A percentile compares a stretch with the other conserved stretches of the same genome.
These are phyloP conservation scores for Opisthocomus hoazin DNA, from an alignment of 2,113 vertebrate genomes.

Conservation along the genomic window DNA sequence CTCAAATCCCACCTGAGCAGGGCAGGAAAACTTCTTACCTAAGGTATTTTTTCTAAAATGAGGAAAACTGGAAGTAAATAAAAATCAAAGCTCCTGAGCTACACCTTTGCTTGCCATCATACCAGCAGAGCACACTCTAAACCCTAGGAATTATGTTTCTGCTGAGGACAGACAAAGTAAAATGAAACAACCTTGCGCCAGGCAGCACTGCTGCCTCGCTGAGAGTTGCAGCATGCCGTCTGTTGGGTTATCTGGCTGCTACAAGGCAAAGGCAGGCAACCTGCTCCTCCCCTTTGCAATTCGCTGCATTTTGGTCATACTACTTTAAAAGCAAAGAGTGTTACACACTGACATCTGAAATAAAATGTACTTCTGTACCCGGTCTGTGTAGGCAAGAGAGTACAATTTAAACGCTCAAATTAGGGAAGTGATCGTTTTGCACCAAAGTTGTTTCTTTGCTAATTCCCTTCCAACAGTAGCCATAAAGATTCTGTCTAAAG, in stretches of 20 bases:
- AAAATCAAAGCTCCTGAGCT: background rate
- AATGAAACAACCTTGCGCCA: background rate
- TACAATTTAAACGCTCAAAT: background rate
- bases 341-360: background rate
- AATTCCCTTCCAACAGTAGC: background rate
- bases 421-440: background rate
- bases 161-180: background rate
- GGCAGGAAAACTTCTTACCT: background rate
- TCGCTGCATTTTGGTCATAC: rapidly evolving
- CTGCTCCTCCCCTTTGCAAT: background rate
- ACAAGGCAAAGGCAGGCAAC: background rate
- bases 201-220: rapidly evolving
- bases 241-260: background rate
- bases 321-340: background rate
- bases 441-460: background rate
- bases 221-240: background rate
- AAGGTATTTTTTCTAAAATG: background rate
- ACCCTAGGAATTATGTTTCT: background rate
- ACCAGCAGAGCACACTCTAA: background rate
- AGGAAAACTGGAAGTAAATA: background rate
- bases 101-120: background rate
- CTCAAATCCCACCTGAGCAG: background rate
- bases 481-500: background rate
- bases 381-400: background rate
- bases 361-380: background rate